These are phyloP conservation scores for Oasisia sp. DNA, from an alignment of 2,888 invertebrate species.

Conservation along the genomic window DNA sequence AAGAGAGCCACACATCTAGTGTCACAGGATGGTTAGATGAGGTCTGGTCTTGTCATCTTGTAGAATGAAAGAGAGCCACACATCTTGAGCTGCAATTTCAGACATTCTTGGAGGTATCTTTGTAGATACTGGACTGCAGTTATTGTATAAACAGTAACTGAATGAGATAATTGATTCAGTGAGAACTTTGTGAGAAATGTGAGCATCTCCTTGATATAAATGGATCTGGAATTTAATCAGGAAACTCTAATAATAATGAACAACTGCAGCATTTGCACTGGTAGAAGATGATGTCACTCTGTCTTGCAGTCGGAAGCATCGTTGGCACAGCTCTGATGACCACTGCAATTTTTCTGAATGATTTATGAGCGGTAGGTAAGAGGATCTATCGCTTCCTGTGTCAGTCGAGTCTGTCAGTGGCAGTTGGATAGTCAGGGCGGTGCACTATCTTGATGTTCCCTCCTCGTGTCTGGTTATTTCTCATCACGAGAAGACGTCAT, in stretches of 20 bases:
- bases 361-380: background rate
- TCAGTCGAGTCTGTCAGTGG: background rate
- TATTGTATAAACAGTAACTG: background rate
- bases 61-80: too few species aligned
- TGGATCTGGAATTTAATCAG: background rate
- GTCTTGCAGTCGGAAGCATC: background rate
- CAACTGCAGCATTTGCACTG: background rate
- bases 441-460: background rate
- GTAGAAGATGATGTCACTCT: background rate
- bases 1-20: too few species aligned
- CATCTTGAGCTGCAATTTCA: too few species aligned
- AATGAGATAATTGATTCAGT: background rate
- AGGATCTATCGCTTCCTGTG: background rate
- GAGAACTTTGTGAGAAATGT: background rate
- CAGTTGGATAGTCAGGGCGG: background rate
- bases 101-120: too few species aligned
- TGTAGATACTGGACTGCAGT: too few species aligned
- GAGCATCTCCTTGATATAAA: background rate
- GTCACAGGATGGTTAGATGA: too few species aligned
- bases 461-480: background rate
- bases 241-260: background rate
- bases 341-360: background rate
- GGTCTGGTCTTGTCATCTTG: too few species aligned
- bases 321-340: background rate
- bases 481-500: background rate